Percentiles rank a stretch among this genome's conserved stretches.
Conservation (phyloP, 2,113 vertebrate species). For the Channa maculata region DNA sequence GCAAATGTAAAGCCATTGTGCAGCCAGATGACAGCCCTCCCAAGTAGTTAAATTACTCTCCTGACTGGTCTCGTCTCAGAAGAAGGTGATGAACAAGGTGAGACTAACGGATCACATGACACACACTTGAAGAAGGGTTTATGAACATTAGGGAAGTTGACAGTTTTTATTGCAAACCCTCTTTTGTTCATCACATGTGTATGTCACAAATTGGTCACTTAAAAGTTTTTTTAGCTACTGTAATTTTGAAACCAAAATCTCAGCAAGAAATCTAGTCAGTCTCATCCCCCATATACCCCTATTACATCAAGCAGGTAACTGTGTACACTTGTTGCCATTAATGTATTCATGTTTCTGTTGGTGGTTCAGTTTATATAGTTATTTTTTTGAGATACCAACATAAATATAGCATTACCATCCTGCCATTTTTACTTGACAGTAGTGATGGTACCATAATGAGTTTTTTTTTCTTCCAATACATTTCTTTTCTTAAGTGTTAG, state of each 20-base stretch:
- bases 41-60: slow-evolving; percentile 11
- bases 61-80: not conserved
- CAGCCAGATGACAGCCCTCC: not conserved
- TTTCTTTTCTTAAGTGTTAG: not conserved
- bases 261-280: not conserved
- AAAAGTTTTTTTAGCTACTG: not conserved
- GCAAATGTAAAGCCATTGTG: slow-evolving; percentile 25
- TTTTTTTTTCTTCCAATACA: slow-evolving; percentile 17
- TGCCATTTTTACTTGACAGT: slow-evolving; percentile 4
- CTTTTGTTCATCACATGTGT: not conserved
- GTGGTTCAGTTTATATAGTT: slow-evolving; percentile 15
- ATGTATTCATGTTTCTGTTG: not conserved
- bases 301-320: not conserved
- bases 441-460: not conserved
- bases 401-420: not conserved
- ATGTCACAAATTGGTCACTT: not conserved
- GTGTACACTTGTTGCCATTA: not conserved
- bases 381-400: not conserved
- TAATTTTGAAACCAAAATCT: not conserved
- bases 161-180: not conserved
- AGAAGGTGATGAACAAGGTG: slow-evolving; percentile 2
- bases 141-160: not conserved
- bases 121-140: not conserved
- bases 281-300: not conserved
- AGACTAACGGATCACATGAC: not conserved